Evolutionary conservation across 2,888 invertebrate genomes (phyloP).

Genomic region (Elgonia sp.): DNA sequence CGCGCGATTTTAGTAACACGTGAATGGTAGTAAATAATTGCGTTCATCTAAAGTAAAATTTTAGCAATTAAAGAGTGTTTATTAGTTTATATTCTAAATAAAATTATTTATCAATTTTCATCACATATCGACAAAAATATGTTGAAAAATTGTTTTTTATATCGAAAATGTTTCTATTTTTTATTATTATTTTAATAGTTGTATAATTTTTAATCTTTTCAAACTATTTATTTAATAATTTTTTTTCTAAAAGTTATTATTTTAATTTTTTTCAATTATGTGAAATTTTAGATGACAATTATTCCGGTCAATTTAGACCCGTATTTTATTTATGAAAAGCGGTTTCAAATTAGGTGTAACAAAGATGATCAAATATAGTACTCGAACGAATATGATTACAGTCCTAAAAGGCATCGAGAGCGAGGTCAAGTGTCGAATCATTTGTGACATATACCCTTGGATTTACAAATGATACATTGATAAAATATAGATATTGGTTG

Average conservation of each 20-base stretch:
- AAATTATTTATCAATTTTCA: background rate
- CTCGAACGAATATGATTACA: slow-evolving; percentile 62
- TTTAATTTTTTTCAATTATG: no score
- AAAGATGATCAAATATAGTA: slow-evolving; percentile 36
- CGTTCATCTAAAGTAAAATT: background rate
- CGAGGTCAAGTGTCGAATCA: slow-evolving; percentile 76
- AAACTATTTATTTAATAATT: no score
- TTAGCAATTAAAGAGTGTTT: background rate
- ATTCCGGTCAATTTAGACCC: no score
- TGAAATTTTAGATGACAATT: no score
- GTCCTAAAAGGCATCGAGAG: slow-evolving; percentile 77
- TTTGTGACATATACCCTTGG: slow-evolving; percentile 72
- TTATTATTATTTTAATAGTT: no score
- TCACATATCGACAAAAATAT: no score
- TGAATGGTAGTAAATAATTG: slow-evolving; percentile 6
- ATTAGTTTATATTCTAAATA: background rate
- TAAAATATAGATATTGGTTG: slow-evolving; percentile 44
- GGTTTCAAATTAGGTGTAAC: background rate
- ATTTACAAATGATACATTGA: slow-evolving; percentile 46
- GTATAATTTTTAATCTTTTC: no score
- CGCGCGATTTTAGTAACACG: background rate
- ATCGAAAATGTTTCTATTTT: no score
- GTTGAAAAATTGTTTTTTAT: no score
- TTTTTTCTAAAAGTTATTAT: no score
- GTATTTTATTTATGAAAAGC: background rate